These are phyloP conservation scores for Xyrauchen texanus DNA, from an alignment of 2,113 vertebrate genomes.

Conservation along the genomic window DNA sequence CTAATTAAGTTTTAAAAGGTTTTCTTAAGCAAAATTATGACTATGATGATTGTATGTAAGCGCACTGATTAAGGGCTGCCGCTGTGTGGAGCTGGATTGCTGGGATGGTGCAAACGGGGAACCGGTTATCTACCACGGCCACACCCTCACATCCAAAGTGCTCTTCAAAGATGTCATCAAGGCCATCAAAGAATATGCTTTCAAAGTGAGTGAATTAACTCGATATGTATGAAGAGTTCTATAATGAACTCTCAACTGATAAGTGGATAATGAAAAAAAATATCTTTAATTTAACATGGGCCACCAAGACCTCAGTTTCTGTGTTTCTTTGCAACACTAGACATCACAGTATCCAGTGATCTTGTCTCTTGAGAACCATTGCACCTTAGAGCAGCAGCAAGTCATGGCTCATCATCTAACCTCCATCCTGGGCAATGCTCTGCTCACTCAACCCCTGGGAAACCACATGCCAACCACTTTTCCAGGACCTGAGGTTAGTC, in stretches of 20 bases:
- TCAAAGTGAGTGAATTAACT: slow-evolving; percentile 78
- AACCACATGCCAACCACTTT: slow-evolving; percentile 73
- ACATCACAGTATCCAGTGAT: slow-evolving; percentile 89
- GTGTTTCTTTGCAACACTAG: slow-evolving; percentile 61
- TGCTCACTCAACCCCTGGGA: slow-evolving; percentile 79
- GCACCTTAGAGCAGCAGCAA: slow-evolving; percentile 86
- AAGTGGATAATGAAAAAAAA: not conserved
- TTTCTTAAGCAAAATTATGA: no score
- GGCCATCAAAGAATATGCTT: slow-evolving; percentile 90
- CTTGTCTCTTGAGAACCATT: slow-evolving; percentile 96
- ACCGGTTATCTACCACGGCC: slow-evolving; percentile 91
- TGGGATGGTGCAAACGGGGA: slow-evolving; percentile 91
- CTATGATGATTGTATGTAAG: slow-evolving; percentile 63
- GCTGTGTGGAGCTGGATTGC: slow-evolving; percentile 94
- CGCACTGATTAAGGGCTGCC: slow-evolving; percentile 91
- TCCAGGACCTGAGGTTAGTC: slow-evolving; percentile 88
- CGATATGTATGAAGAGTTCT: not conserved
- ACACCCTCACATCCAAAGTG: slow-evolving; percentile 95
- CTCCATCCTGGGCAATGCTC: slow-evolving; percentile 81
- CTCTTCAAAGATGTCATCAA: slow-evolving; percentile 90
- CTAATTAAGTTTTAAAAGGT: no score
- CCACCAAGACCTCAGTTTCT: not conserved
- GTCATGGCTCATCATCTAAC: slow-evolving; percentile 84
- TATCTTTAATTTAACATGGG: not conserved
- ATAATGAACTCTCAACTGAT: no score